phyloP scores from a whole-genome alignment of 2,113 vertebrate genomes.

The Ptychochromis oligacanthus region DNA sequence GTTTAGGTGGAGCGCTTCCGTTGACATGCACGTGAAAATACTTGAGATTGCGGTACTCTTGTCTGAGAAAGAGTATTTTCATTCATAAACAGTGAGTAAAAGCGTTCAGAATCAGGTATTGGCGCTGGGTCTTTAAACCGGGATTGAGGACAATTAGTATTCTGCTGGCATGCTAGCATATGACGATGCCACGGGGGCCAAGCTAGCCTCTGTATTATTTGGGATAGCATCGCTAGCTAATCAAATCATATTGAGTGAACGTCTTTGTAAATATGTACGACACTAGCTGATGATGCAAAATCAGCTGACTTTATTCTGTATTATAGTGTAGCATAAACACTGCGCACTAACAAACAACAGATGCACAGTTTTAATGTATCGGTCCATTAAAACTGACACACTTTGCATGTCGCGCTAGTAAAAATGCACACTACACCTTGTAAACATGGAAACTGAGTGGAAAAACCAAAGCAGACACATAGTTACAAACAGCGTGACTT shows the following conservation, averaged over 20 bases:
- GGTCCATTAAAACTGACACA: neutral
- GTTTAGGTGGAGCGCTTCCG: constrained; percentile 20
- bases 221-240: neutral
- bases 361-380: too few relatives aligned
- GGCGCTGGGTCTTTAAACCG: neutral
- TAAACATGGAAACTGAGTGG: too few relatives aligned
- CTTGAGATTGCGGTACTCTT: constrained; percentile 15
- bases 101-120: too few relatives aligned
- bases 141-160: neutral
- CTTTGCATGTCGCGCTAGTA: neutral
- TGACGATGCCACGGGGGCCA: neutral
- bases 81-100: constrained; percentile 16
- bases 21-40: constrained; percentile 26
- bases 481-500: too few relatives aligned
- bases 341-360: neutral
- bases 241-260: neutral
- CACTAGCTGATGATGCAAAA: neutral
- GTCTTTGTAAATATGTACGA: neutral
- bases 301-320: neutral
- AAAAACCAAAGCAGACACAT: too few relatives aligned
- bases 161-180: neutral
- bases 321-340: neutral
- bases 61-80: neutral
- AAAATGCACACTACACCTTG: neutral
- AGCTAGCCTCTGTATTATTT: neutral